Base-by-base conservation (phyloP, 2,797 vertebrate genomes). In the Thunnus albacares region DNA sequence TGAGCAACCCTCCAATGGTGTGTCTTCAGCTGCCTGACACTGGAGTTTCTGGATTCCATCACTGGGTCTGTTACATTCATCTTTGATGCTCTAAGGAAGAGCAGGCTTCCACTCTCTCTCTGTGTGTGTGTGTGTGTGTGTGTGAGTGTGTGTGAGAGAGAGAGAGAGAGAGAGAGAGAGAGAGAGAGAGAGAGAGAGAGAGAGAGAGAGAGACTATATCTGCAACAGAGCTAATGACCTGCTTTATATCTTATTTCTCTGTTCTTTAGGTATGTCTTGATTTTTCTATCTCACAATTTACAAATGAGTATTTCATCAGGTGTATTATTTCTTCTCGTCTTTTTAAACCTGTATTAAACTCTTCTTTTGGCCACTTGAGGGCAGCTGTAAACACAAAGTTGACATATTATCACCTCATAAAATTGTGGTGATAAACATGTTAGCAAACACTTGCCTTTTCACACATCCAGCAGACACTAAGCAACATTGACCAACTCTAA, bases 11-110 rank as follows among this genome's bases (percentile, higher is more conserved):
- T 53, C 35, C 1, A n/a, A 13, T 65, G n/a, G 10, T 63, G 17
- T 68, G 58, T 75, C 51, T 59, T 59, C 30, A 49, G 64, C 60
- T 75, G 79, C 24, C 51, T 76, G 64, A 77, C 64, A 57, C 33
- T n/a, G 7, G 17, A 62, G 69, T 30, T 67, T 81, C 75, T 90
- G 89, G 83, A 84, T 77, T 66, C 65, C 61, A 82, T 89, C 87
- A 83, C 17, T 7, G 47, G 2, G 62, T 63, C 71, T 62, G 2
- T 57, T 57, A 7, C 18, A 59, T 26, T 72, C 26, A 58, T 73
- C 67, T 84, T 55, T 84, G 74, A 76, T 65, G 61, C 64, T 73
- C 13, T 63, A 12, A 75, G 65, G 55, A 81, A 38, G n/a, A 73
- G 28, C 55, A 74, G 68, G 15, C 63, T 52, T 58, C 35, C 51